Conservation (phyloP, 2,888 invertebrate species). For the Spisula solida region DNA sequence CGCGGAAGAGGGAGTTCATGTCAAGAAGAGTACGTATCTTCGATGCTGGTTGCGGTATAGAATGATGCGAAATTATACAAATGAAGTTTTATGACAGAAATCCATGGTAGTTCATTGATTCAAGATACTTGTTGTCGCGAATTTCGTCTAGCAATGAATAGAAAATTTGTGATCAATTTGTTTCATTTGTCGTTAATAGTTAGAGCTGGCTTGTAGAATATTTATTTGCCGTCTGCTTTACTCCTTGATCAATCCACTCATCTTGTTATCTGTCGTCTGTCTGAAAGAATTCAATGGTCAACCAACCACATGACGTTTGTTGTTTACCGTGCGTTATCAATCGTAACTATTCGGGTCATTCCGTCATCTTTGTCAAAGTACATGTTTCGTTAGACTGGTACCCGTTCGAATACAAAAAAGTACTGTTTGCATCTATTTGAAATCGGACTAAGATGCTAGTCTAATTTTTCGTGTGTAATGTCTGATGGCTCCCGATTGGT, state of each 20-base stretch:
- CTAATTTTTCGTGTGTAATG: no score
- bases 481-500: no score
- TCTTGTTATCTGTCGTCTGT: constrained; percentile 7
- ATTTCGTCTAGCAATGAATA: neutral
- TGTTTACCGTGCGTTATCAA: neutral
- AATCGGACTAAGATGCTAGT: no score
- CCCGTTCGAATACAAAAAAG: no score
- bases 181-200: constrained; percentile 11
- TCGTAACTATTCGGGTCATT: neutral
- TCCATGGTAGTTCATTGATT: neutral
- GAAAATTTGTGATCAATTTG: neutral
- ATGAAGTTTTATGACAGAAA: no score
- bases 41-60: no score
- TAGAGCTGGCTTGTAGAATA: neutral
- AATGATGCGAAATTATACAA: no score
- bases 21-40: no score
- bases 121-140: neutral
- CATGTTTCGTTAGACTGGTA: no score
- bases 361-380: no score
- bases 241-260: neutral
- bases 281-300: neutral
- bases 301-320: neutral
- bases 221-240: constrained; percentile 1
- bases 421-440: no score
- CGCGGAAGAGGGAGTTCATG: no score